Base-by-base conservation (phyloP, 1,140 invertebrate genomes). In the Trachelipus rathkii region DNA sequence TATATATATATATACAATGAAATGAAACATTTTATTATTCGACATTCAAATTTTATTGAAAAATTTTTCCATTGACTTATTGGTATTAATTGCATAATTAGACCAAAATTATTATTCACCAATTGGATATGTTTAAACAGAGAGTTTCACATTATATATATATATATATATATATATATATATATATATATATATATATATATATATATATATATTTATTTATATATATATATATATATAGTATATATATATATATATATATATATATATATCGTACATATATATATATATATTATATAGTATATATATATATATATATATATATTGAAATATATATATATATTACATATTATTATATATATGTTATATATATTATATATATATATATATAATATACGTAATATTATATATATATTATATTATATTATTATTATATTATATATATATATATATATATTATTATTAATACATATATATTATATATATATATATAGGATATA, bases 141-240 rank as follows among this genome's bases (percentile, higher is more conserved):
- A 33, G 2, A 33, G 33, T 33, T 33, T 33, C 33, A 33, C 33
- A 33, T 33, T 70, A 70, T 33, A 70, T 70, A 70, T 33, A 70
- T 70, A 70, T 33, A 70, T 70, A 70, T 33, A 70, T 70, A 70
- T 33, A 70, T 70, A 70, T 33, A 70, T 70, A 70, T 33, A 70
- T 70, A 70, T 33, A 70, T 70, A 70, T 33, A 70, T 70, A 70
- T 33, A 21, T 70, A 70, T 33, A 24, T 70, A 70, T 33, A 70
- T 70, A 70, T 33, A 21, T 70, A 70, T 33, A 21, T 60, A 60
- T 21, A 60, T 60, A 60, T 60, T 3, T 60, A 60, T 60, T 10
- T 68, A 68, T 68, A 24, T 68, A 15, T 68, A 24, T 24, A 68
- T 33, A 33, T 33, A 33, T 33, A 33, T 33, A 33, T 66, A 66